A percentile compares a stretch with the other conserved stretches of the same genome.
phyloP scores from a whole-genome alignment of 2,113 vertebrate genomes.

The Callipepla squamata region DNA sequence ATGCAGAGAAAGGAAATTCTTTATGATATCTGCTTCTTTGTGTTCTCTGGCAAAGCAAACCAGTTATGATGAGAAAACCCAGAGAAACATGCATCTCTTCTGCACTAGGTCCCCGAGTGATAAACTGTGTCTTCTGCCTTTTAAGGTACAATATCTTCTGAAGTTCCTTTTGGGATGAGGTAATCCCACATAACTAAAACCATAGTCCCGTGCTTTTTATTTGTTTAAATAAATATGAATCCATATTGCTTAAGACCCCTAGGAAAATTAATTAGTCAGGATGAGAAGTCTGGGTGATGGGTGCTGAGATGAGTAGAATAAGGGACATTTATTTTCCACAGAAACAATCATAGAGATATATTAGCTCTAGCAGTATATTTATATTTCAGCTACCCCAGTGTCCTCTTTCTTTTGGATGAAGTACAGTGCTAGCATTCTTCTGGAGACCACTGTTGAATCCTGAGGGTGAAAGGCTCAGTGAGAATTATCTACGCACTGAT shows the following conservation, averaged over 20 bases:
- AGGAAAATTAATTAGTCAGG: background rate
- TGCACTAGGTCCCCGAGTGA: background rate
- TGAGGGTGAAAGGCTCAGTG: background rate
- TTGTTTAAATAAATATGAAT: background rate
- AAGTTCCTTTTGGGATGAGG: background rate
- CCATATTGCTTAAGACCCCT: background rate
- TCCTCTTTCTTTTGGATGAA: background rate
- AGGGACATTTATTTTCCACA: background rate
- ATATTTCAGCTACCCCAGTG: background rate
- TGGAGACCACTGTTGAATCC: background rate
- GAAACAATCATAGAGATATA: background rate
- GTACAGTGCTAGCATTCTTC: background rate
- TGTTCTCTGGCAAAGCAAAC: background rate
- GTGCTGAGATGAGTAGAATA: background rate
- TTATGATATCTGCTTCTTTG: background rate
- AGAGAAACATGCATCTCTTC: background rate
- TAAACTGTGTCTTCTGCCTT: background rate
- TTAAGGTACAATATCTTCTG: rapidly evolving
- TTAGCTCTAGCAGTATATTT: background rate
- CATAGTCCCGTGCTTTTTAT: background rate
- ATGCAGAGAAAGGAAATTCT: background rate
- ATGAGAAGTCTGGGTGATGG: background rate
- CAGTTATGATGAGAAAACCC: background rate
- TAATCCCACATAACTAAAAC: background rate
- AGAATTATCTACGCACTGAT: background rate